Evolutionary conservation across 1,140 invertebrate species (phyloP), one percentile per base, ranked within the genome.

Genomic region (Lucilia cuprina): DNA sequence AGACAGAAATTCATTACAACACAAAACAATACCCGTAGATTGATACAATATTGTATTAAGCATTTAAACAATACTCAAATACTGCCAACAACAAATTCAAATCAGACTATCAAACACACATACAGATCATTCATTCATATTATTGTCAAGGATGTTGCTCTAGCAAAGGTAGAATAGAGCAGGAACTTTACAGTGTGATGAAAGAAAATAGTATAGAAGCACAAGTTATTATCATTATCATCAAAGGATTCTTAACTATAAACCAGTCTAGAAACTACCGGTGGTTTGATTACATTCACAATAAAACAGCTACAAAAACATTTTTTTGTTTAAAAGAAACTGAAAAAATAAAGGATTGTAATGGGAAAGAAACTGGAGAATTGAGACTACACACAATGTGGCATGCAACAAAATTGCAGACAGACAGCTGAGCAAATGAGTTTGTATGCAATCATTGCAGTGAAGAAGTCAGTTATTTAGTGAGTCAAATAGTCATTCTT

Each of bases 41-140:
- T 80, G 77, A 80, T 80, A 49, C 77, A 49, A 80, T 80, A 49
- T 80, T 47, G 77, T 80, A 80, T 80, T 80, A 80, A 80, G 47
- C 41, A 80, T 80, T 80, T 50, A 80, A 80, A 80, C 77, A 80
- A 80, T 80, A 80, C 41, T 9, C 41, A 0, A 19, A 77, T 41
- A 77, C 21, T 41, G 35, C 9, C 41, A 77, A 55, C 50, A 55
- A 55, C 17, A 55, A 17, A 55, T 14, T 14, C 50, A 55, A 55
- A 70, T n/a, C 19, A 70, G 65, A 21, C 9, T 70, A 70, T 7
- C 65, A 25, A 3, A 70, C 19, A 70, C 65, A 70, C 65, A 21
- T 14, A 60, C 55, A 60, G 5, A 17, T 60, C 55, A 17, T n/a
- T 60, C 14, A 60, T n/a, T n/a, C 5, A 30, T 60, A 14, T 60